A percentile compares a stretch with the other conserved stretches of the same genome.
Evolutionary conservation across 2,797 vertebrate genomes (phyloP).

Genomic region (Artibeus lituratus): DNA sequence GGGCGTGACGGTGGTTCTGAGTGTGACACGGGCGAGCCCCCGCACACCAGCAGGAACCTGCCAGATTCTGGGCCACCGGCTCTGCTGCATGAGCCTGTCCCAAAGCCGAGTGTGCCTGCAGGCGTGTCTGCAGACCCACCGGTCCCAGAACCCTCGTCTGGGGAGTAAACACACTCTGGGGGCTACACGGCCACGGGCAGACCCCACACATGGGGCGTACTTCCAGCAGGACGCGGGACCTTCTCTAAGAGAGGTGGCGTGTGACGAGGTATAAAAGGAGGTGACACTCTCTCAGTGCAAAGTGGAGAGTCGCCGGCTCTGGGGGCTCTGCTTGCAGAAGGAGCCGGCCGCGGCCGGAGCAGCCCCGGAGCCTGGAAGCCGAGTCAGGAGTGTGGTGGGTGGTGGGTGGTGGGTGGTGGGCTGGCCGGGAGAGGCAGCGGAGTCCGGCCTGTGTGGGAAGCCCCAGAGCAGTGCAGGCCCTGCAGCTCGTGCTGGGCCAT

Average conservation of each 20-base stretch:
- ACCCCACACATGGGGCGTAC: fast-evolving
- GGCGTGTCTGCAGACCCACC: background rate
- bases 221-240: fast-evolving
- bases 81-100: background rate
- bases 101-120: background rate
- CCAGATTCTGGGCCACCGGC: fast-evolving
- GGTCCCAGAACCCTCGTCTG: background rate
- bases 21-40: too few relatives aligned
- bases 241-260: fast-evolving
- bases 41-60: too few relatives aligned
- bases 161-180: too few relatives aligned
- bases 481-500: fast-evolving
- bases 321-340: background rate
- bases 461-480: fast-evolving
- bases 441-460: fast-evolving
- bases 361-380: too few relatives aligned
- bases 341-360: too few relatives aligned
- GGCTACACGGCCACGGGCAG: fast-evolving
- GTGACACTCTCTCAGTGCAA: fast-evolving
- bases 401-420: fast-evolving
- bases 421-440: fast-evolving
- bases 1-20: too few relatives aligned
- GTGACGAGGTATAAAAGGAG: too few relatives aligned
- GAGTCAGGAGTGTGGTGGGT: fast-evolving
- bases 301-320: background rate